Conservation (phyloP, 2,888 invertebrate species). For the Yponomeuta cagnagella region DNA sequence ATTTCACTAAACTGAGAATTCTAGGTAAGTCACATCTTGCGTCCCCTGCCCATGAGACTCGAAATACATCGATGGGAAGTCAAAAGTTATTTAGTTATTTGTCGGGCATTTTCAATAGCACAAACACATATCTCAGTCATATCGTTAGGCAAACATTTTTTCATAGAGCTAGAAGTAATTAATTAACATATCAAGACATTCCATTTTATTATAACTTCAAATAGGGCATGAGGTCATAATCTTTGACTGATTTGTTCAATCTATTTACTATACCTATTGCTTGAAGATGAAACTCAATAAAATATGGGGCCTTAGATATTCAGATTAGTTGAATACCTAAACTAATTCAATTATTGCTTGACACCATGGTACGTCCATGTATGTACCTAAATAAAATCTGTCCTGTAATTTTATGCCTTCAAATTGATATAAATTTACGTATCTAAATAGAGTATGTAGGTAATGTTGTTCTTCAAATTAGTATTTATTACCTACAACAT, state of each 20-base stretch:
- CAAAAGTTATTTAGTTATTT: no score
- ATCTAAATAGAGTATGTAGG: background rate
- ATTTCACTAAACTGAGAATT: no score
- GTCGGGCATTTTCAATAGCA: background rate
- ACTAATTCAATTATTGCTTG: no score
- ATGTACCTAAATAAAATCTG: background rate
- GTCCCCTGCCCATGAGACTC: no score
- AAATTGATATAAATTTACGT: background rate
- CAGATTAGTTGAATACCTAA: conserved; percentile 23
- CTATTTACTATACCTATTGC: conserved; percentile 20
- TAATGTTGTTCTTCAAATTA: conserved; percentile 2
- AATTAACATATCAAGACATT: conserved; percentile 13
- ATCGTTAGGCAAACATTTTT: conserved; percentile 29
- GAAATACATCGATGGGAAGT: no score
- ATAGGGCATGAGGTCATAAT: no score
- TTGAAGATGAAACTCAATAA: conserved; percentile 34
- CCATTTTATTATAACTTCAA: conserved; percentile 17
- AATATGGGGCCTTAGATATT: conserved; percentile 36
- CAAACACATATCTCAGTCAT: conserved; percentile 30
- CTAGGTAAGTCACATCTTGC: no score
- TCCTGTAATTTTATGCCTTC: background rate
- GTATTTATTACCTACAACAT: background rate
- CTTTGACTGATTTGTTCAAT: no score
- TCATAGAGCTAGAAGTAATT: conserved; percentile 14
- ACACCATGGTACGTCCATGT: no score